Evolutionary conservation across 1,140 invertebrate species (phyloP), one percentile per base, ranked within the genome.

Genomic region (Lethocerus indicus): DNA sequence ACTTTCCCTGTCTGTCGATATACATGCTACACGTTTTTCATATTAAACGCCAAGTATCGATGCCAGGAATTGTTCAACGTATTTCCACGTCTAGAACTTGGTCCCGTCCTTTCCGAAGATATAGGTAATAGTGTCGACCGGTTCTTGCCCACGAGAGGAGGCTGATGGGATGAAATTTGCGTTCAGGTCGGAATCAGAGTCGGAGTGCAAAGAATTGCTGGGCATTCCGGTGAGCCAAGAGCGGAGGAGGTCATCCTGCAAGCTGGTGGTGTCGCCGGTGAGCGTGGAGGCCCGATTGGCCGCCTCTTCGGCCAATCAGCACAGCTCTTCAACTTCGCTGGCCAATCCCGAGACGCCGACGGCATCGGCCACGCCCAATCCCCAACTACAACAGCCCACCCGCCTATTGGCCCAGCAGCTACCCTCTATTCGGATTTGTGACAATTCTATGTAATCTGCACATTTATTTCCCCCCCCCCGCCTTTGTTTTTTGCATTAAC

Each of bases 221-320:
- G 40, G 44, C 14, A 48, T 49, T 1, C 12, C 50, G 16, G 23
- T 26, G 25, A 44, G 3, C 42, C 47, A 51, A 24, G 50, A 51
- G 13, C 24, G 54, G 13, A 35, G 57, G 14, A 29, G 54, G 20
- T 54, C 52, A 12, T 56, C 55, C 12, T 56, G 55, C 39, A 58
- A 58, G 39, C 47, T 56, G 40, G 53, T 45, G 41, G 55, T 58
- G 6, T 53, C 55, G 1, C 57, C 55, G 2, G 27, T 51, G 2
- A 58, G 55, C 29, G 53, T 58, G 9, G 54, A 58, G 16, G 44
- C 53, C 1, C 28, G 56, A 7, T 46, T 58, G 5, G 53, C 50
- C 1, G 55, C 50, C 3, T 40, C 55, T 13, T 25, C 47, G 2
- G 37, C 47, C n/a, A 48, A 48, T 26, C 47, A 48, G 26, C 37